Evolutionary conservation across 2,797 vertebrate genomes (phyloP), one percentile per base, ranked within the genome.

Genomic region (Centroberyx gerrardi): DNA sequence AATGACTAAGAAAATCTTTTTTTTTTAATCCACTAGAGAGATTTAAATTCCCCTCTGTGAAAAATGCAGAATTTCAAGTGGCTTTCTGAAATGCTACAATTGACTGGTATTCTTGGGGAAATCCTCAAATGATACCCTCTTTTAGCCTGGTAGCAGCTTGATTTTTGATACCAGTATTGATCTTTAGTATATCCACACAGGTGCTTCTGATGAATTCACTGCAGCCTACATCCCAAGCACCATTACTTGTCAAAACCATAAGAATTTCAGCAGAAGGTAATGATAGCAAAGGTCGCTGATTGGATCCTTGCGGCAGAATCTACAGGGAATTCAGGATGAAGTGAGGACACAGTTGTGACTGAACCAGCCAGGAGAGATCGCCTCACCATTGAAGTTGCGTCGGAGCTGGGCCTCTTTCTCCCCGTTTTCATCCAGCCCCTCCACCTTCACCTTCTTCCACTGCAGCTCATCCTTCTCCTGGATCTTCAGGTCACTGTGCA

Each of bases 391-490:
- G 75, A 99, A 97, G 76, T 88, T 96, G 22, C 95, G 96, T 3
- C 95, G 76, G 3, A 99, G 95, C 38, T 94, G 95, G 10, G 98
- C 97, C 69, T 99, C 97, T 31, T 95, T 96, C 83, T 98, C 97
- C 7, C 98, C 98, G 0, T 95, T 96, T 49, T 96, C 95, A 40
- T 99, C 98, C 8, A 98, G 58, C 0, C 97, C 97, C 65, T 99
- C 98, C 0, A 94, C 95, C 82, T 98, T 99, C 62, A 96, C 62
- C 64, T 99, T 99, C 84, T 99, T 99, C 97, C 97, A 99, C 91
- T 94, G 96, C 42, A 99, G 91, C 78, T 99, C 98, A 7, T 99
- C 97, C 78, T 98, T 97, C 71, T 99, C 98, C 72, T 99, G 98
- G 33, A 99, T 95, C 93, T 97, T 98, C 56, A 99, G 92, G 71